These are phyloP conservation scores for Chrysolina americana DNA, from an alignment of 2,888 invertebrate genomes.

Conservation along the genomic window DNA sequence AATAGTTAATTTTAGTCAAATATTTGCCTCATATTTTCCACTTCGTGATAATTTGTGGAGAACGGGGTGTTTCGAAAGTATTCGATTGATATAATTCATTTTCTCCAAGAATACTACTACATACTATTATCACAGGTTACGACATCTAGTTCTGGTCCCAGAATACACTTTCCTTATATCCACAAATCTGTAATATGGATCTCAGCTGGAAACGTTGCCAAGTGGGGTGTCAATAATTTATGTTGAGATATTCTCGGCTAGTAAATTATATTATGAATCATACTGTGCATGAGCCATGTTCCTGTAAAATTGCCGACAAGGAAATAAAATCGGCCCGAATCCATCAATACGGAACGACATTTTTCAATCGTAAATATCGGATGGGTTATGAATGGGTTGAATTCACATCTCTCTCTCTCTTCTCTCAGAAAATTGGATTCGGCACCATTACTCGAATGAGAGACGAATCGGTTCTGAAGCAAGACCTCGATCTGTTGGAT, in stretches of 20 bases:
- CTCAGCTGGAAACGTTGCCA: too few species aligned
- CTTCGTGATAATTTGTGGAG: too few species aligned
- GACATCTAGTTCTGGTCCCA: too few species aligned
- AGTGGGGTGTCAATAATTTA: neutral
- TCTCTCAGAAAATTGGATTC: conserved; percentile 29
- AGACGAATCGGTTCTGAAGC: conserved; percentile 51
- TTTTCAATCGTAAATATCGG: conserved; percentile 9
- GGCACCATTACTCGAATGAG: conserved; percentile 59
- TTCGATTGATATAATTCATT: too few species aligned
- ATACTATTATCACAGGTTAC: too few species aligned
- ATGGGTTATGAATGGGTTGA: conserved; percentile 19
- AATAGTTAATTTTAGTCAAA: too few species aligned
- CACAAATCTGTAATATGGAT: too few species aligned
- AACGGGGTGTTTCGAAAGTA: too few species aligned
- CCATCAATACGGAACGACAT: neutral
- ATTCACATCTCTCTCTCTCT: conserved; percentile 15
- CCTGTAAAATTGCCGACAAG: conserved; percentile 1
- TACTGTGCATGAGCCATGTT: neutral
- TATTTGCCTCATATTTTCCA: too few species aligned
- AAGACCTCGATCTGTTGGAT: conserved; percentile 61
- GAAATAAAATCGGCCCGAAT: neutral
- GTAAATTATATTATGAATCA: neutral
- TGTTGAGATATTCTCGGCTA: neutral
- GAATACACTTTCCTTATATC: too few species aligned
- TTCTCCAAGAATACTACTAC: too few species aligned